A percentile compares a stretch with the other conserved stretches of the same genome.
phyloP scores from a whole-genome alignment of 2,888 invertebrate genomes.

The Volucella bombylans region DNA sequence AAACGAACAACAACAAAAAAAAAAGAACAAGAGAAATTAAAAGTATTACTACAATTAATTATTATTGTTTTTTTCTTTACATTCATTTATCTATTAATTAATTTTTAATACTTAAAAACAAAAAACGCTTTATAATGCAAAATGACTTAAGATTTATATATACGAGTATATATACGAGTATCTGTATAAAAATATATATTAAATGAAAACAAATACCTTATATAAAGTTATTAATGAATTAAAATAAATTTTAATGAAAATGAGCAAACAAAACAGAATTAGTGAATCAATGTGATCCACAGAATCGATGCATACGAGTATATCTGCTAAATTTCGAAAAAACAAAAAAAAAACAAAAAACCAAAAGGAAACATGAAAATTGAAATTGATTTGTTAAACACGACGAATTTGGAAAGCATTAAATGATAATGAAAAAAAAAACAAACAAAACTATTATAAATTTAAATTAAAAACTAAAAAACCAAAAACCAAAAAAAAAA shows the following conservation, averaged over 20 bases:
- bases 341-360: too few relatives aligned
- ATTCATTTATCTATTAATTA: conserved; percentile 57
- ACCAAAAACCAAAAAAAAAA: conserved; percentile 4
- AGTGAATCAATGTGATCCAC: conserved; percentile 63
- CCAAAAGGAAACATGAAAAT: too few relatives aligned
- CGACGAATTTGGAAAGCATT: conserved; percentile 52
- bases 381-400: conserved; percentile 43
- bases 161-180: conserved; percentile 8
- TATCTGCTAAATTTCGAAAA: conserved; percentile 38
- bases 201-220: conserved; percentile 52
- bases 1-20: too few relatives aligned
- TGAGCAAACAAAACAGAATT: conserved; percentile 40
- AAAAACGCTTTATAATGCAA: conserved; percentile 72
- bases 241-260: conserved; percentile 29
- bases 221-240: conserved; percentile 65
- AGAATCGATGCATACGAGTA: conserved; percentile 50
- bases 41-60: conserved; percentile 68
- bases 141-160: conserved; percentile 68
- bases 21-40: conserved; percentile 28
- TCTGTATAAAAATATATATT: conserved; percentile 14
- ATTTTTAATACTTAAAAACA: conserved; percentile 51
- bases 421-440: conserved; percentile 12
- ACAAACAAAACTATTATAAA: neutral
- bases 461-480: conserved; percentile 5
- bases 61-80: conserved; percentile 33